Evolutionary conservation across 1,140 invertebrate genomes (phyloP).

Genomic region (Onthophagus taurus): DNA sequence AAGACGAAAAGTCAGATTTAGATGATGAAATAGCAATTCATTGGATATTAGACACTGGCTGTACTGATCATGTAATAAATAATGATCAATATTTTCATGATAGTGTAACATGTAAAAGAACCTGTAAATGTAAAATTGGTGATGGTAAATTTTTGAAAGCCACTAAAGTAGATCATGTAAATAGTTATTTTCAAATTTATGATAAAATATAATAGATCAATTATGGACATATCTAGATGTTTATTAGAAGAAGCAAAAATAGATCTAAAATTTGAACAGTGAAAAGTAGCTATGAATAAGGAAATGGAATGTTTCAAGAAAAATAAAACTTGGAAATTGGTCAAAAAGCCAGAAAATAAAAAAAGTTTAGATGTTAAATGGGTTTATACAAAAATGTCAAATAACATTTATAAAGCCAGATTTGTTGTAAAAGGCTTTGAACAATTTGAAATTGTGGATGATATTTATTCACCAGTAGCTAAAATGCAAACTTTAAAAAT

Average conservation of each 20-base stretch:
- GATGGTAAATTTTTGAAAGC: no score
- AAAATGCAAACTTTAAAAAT: background rate
- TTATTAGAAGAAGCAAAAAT: no score
- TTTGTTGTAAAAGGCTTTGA: constrained; percentile 1
- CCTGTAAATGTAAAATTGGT: constrained; percentile 11
- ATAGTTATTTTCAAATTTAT: constrained; percentile 17
- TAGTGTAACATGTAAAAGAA: no score
- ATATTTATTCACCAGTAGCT: constrained; percentile 5
- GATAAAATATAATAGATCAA: no score
- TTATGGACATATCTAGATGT: no score
- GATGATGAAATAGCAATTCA: no score
- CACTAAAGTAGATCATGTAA: no score
- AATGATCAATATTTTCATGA: no score
- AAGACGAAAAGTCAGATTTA: no score
- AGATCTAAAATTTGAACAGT: no score
- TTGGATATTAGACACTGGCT: no score
- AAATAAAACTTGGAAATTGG: constrained; percentile 29
- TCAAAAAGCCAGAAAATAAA: constrained; percentile 14
- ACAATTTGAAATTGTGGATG: background rate
- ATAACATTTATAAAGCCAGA: constrained; percentile 3
- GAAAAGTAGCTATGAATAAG: constrained; percentile 24
- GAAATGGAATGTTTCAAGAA: constrained; percentile 26
- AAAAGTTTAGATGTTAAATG: constrained; percentile 25
- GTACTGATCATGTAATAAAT: no score
- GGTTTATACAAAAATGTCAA: constrained; percentile 32